A percentile compares a stretch with the other conserved stretches of the same genome.
Evolutionary conservation across 2,797 vertebrate species (phyloP).

Genomic region (Anolis apletophallus): DNA sequence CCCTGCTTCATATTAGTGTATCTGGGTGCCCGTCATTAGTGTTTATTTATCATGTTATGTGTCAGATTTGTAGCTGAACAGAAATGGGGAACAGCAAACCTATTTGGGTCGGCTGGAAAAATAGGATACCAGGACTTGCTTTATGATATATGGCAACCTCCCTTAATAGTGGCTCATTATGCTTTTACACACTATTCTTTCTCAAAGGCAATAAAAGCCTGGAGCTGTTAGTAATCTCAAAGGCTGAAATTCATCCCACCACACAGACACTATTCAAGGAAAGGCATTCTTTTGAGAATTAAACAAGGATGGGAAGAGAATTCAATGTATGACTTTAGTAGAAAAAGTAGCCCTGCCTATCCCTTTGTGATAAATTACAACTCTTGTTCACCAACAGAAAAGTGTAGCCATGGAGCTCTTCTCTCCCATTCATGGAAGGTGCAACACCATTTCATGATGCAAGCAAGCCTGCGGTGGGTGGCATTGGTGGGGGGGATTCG

Average conservation of each 20-base stretch:
- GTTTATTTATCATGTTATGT: slow-evolving; percentile 54
- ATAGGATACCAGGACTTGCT: slow-evolving; percentile 18
- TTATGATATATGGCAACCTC: slow-evolving; percentile 48
- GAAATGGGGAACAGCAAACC: slow-evolving; percentile 53
- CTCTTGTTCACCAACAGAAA: background rate
- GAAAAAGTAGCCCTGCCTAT: background rate
- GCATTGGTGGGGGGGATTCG: background rate
- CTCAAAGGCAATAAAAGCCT: slow-evolving; percentile 46
- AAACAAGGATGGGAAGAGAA: background rate
- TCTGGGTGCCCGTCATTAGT: slow-evolving; percentile 36
- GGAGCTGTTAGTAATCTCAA: slow-evolving; percentile 65
- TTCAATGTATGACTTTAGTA: accelerated
- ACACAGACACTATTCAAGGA: accelerated
- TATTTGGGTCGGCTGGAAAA: slow-evolving; percentile 53
- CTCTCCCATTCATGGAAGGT: background rate
- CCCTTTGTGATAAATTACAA: background rate
- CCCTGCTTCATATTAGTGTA: slow-evolving; percentile 28
- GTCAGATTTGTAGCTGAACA: slow-evolving; percentile 34
- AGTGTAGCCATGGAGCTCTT: background rate
- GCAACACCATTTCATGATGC: background rate
- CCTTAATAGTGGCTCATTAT: slow-evolving; percentile 57
- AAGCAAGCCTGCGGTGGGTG: background rate
- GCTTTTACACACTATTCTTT: slow-evolving; percentile 55
- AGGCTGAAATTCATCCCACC: slow-evolving; percentile 62
- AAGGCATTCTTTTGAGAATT: slow-evolving; percentile 40